Evolutionary conservation across 1,140 invertebrate genomes (phyloP).

Genomic region (Drosophila lowei): DNA sequence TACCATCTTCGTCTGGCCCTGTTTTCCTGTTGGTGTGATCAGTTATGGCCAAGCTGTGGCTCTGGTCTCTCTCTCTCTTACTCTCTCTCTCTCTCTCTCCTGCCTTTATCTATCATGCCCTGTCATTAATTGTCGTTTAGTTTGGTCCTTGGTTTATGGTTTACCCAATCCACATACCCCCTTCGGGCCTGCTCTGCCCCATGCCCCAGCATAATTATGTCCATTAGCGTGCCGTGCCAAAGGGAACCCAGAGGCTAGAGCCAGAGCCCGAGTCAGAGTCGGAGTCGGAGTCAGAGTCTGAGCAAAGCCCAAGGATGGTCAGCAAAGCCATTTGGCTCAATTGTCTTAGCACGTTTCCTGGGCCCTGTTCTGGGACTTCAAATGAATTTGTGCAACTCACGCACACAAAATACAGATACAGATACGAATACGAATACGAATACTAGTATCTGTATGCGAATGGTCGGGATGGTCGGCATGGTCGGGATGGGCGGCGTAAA

Average conservation of each 20-base stretch:
- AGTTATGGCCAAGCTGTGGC: conserved; percentile 26
- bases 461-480: no score
- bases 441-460: not conserved
- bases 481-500: not conserved
- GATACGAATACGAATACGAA: not conserved
- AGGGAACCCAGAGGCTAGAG: conserved; percentile 39
- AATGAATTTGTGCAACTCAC: conserved; percentile 65
- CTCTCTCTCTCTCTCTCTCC: conserved; percentile 4
- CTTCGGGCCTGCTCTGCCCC: not conserved
- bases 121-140: conserved; percentile 76
- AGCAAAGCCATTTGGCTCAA: conserved; percentile 40
- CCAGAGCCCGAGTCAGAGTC: conserved; percentile 14
- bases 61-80: not conserved
- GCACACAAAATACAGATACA: conserved; percentile 33
- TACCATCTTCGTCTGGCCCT: no score
- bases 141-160: conserved; percentile 48
- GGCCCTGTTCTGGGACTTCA: conserved; percentile 39
- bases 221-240: conserved; percentile 56
- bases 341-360: conserved; percentile 61
- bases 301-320: conserved; percentile 12
- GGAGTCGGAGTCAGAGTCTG: conserved; percentile 8
- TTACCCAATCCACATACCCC: conserved; percentile 3
- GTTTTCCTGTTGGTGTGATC: conserved; percentile 38
- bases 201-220: conserved; percentile 60
- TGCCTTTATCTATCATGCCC: conserved; percentile 38